These are phyloP conservation scores for Triops cancriformis DNA, from an alignment of 1,140 invertebrate genomes.

Conservation along the genomic window DNA sequence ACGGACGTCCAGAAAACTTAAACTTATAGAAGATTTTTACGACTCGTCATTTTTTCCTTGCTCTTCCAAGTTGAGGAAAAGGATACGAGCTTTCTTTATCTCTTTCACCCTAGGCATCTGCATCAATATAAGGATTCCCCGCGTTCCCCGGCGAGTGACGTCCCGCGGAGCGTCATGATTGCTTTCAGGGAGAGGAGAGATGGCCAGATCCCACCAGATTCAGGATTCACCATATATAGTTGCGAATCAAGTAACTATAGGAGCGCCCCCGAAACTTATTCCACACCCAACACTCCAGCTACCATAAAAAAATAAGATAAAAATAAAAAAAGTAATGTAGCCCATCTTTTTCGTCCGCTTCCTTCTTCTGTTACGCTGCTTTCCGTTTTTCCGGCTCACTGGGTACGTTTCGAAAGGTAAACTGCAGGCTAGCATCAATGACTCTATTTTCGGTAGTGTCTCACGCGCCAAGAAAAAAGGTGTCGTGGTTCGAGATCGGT, in stretches of 20 bases:
- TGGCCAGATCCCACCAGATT: constrained; percentile 1
- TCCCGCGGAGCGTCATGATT: constrained; percentile 8
- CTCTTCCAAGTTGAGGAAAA: constrained; percentile 2
- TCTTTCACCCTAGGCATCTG: constrained; percentile 14
- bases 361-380: not conserved
- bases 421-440: not conserved
- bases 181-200: constrained; percentile 11
- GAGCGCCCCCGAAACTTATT: not conserved
- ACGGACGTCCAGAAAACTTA: not conserved
- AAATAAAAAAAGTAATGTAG: not conserved
- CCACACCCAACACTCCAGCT: not conserved
- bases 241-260: not conserved
- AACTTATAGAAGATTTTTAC: not conserved
- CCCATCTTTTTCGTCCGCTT: not conserved
- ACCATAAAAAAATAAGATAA: not conserved
- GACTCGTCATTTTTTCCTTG: constrained; percentile 15
- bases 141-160: constrained; percentile 9
- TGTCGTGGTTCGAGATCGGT: not conserved
- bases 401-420: not conserved
- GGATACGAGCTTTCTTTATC: not conserved
- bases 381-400: too few species aligned
- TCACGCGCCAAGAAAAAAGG: not conserved
- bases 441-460: not conserved
- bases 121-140: constrained; percentile 10
- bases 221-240: constrained; percentile 11